Evolutionary conservation across 1,140 invertebrate genomes (phyloP).

Genomic region (Melanaphis sacchari): DNA sequence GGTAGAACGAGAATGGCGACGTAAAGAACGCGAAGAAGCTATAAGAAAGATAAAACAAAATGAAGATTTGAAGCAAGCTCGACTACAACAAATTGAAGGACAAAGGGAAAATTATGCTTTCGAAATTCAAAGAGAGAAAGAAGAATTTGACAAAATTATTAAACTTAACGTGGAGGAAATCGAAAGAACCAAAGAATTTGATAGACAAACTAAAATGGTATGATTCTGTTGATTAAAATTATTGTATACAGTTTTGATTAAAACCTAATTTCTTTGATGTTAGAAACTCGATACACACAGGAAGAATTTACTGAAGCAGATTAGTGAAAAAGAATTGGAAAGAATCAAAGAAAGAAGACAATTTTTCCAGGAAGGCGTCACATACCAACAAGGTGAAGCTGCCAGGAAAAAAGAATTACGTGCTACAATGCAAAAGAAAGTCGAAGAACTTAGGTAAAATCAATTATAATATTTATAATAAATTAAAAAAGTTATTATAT

Average conservation of each 20-base stretch:
- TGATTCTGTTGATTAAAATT: not conserved
- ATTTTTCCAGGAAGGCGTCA: conserved; percentile 71
- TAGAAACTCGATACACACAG: conserved; percentile 59
- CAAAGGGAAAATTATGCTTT: conserved; percentile 68
- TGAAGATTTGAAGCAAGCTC: conserved; percentile 63
- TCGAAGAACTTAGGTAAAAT: conserved; percentile 66
- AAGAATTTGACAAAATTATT: conserved; percentile 65
- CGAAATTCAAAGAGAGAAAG: conserved; percentile 69
- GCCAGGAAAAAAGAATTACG: conserved; percentile 67
- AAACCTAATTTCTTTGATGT: not conserved
- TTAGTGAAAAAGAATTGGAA: conserved; percentile 73
- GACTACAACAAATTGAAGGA: conserved; percentile 66
- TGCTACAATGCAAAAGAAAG: conserved; percentile 69
- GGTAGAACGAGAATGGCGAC: conserved; percentile 64
- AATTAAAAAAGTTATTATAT: not conserved
- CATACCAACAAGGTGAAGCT: conserved; percentile 64
- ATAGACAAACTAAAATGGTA: not conserved
- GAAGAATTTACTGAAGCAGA: conserved; percentile 67
- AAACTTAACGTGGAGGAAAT: not conserved
- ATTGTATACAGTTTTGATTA: not conserved
- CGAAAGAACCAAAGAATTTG: conserved; percentile 20
- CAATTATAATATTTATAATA: not conserved
- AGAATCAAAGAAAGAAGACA: conserved; percentile 68
- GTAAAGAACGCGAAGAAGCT: conserved; percentile 63
- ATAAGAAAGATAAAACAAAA: conserved; percentile 61